Evolutionary conservation across 2,797 vertebrate species (phyloP).

Genomic region (Phylloscopus collybita): DNA sequence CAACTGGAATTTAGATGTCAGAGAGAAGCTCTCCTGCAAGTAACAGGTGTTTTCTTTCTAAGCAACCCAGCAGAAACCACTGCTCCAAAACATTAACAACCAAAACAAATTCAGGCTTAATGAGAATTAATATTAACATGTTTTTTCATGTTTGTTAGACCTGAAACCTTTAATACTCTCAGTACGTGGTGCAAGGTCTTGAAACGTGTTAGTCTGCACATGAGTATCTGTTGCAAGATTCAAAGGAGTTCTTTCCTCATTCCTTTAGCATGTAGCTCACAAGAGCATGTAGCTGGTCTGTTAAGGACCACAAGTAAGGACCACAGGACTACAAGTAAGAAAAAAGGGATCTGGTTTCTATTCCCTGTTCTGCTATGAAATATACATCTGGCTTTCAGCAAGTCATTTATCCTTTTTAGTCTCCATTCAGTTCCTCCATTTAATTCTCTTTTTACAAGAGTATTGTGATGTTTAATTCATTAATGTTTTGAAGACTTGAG

Average conservation of each 20-base stretch:
- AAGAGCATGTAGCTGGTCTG: background rate
- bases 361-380: conserved; percentile 23
- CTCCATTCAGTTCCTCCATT: conserved; percentile 32
- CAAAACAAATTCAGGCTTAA: background rate
- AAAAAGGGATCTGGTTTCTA: background rate
- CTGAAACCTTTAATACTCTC: background rate
- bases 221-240: background rate
- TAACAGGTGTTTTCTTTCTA: background rate
- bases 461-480: conserved; percentile 67
- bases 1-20: background rate
- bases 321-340: background rate
- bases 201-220: background rate
- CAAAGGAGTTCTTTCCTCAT: background rate
- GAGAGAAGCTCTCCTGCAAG: background rate
- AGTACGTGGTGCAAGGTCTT: background rate
- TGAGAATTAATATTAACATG: background rate
- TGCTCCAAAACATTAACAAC: background rate
- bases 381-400: conserved; percentile 30
- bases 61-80: background rate
- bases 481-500: conserved; percentile 35
- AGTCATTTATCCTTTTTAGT: conserved; percentile 34
- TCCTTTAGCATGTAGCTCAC: background rate
- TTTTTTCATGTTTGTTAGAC: background rate
- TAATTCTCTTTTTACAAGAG: conserved; percentile 30
- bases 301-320: background rate